Evolutionary conservation across 2,113 vertebrate species (phyloP).

Genomic region (Otolemur garnettii): DNA sequence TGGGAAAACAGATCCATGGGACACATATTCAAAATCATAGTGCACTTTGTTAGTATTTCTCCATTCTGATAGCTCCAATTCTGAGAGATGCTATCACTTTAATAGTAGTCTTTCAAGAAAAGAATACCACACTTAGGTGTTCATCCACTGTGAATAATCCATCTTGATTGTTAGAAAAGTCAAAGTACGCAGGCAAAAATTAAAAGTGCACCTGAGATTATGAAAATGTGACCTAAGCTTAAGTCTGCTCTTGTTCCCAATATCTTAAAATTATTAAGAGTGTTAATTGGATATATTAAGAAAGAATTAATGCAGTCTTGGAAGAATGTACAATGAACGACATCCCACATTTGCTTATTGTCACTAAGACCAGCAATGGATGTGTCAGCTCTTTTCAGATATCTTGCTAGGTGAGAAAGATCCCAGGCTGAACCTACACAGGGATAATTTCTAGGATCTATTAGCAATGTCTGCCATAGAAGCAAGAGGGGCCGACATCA

Average conservation of each 20-base stretch:
- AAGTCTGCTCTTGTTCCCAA: neutral
- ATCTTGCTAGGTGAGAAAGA: neutral
- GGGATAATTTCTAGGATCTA: constrained; percentile 18
- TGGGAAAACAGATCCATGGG: neutral
- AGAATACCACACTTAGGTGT: neutral
- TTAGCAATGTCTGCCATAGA: constrained; percentile 42
- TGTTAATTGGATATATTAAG: neutral
- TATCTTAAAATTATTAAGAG: constrained; percentile 28
- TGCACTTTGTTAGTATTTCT: neutral
- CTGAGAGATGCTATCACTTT: neutral
- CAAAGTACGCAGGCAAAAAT: neutral
- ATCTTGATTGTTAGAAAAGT: constrained; percentile 38
- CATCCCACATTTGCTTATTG: neutral
- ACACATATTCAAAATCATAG: neutral
- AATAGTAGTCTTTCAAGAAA: neutral
- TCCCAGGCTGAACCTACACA: neutral
- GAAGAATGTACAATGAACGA: neutral
- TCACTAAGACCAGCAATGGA: neutral
- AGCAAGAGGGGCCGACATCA: neutral
- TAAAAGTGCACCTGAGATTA: neutral
- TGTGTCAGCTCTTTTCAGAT: neutral
- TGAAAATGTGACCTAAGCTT: neutral
- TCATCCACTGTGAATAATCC: neutral
- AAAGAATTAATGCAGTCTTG: neutral
- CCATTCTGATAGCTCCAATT: neutral